Evolutionary conservation across 2,113 vertebrate genomes (phyloP), one percentile per base, ranked within the genome.

Genomic region (Malurus alboscapulatus): DNA sequence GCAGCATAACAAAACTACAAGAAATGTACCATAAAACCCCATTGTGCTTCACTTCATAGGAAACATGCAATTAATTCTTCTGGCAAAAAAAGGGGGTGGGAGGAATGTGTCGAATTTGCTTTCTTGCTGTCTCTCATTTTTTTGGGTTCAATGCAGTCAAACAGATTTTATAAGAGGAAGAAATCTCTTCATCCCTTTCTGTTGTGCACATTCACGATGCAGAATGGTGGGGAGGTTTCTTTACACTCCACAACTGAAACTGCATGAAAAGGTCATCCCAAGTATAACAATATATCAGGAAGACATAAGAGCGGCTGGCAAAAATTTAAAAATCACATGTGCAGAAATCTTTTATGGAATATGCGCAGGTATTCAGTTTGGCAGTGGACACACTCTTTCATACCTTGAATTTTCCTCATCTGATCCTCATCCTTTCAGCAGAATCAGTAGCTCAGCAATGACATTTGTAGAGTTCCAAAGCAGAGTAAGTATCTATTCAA

Each of bases 61-160:
- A 95, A 89, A 87, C n/a, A 58, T 32, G 47, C 17, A 92, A 95
- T 91, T 90, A 93, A 82, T 61, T 85, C 48, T 86, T 92, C 77
- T 22, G 18, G 54, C 53, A 79, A 84, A 82, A 73, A 73, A 87
- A 76, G 21, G 7, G 12, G 14, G 34, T 59, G 58, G 50, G 57
- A 26, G 12, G 10, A 82, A 95, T 36, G 50, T 82, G 36, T 66
- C 2, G 0, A 69, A 76, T 80, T 84, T 80, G 2, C 18, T 79
- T 84, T 81, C 58, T 79, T 82, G 14, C 58, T 73, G 26, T 76
- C 50, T 88, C 38, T 84, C 62, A 44, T 79, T 81, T 57, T 61
- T 74, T 69, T 21, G 8, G 7, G 24, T 65, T 93, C 62, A 72
- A n/a, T 50, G 32, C 25, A 65, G 29, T 87, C 73, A 82, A 88